Evolutionary conservation across 1,140 invertebrate genomes (phyloP).

Genomic region (Meteorus sp.): DNA sequence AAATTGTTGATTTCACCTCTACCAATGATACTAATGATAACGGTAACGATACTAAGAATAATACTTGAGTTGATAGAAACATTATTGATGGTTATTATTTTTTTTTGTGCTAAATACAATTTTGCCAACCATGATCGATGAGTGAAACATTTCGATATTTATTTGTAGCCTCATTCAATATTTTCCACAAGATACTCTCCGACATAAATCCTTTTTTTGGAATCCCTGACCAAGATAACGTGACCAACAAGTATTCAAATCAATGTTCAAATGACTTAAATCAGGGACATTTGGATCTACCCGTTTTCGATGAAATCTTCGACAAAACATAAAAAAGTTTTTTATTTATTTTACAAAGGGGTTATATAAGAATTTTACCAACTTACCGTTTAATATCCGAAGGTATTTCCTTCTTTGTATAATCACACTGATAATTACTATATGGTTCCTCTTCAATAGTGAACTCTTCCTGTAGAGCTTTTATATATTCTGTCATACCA

Average conservation of each 20-base stretch:
- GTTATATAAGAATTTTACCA: neutral
- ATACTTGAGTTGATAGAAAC: neutral
- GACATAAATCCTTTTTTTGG: constrained; percentile 6
- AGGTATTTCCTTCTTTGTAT: constrained; percentile 5
- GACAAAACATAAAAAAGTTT: neutral
- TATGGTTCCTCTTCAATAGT: constrained; percentile 2
- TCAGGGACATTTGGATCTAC: constrained; percentile 33
- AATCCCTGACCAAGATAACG: constrained; percentile 7
- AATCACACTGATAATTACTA: constrained; percentile 23
- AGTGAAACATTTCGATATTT: neutral
- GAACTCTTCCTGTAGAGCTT: constrained; percentile 11
- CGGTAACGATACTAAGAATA: too few relatives aligned
- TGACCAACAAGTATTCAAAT: constrained; percentile 15
- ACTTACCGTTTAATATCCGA: constrained; percentile 7
- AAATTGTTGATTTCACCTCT: too few relatives aligned
- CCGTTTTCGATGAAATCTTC: constrained; percentile 28
- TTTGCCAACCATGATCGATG: neutral
- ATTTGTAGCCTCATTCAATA: neutral
- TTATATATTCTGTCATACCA: constrained; percentile 20
- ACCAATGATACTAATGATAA: too few relatives aligned
- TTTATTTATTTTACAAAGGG: neutral
- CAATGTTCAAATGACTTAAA: constrained; percentile 25
- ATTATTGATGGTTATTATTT: neutral
- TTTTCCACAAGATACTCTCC: neutral
- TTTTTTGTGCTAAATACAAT: too few relatives aligned